Evolutionary conservation across 1,140 invertebrate genomes (phyloP).

Genomic region (Diabrotica undecimpunctata): DNA sequence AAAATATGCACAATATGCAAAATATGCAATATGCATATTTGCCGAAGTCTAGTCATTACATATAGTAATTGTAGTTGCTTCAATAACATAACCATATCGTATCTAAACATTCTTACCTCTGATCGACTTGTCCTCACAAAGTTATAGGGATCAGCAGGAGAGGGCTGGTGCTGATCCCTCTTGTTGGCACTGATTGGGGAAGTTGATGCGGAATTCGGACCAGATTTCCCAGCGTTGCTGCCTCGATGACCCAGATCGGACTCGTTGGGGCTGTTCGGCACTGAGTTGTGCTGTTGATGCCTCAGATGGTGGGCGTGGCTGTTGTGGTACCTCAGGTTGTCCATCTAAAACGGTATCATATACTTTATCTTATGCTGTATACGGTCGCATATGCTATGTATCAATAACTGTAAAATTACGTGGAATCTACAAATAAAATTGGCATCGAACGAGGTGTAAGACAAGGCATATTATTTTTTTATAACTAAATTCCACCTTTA

Average conservation of each 20-base stretch:
- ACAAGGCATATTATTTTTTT: no score
- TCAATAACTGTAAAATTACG: no score
- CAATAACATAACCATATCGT: no score
- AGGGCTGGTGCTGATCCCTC: constrained; percentile 43
- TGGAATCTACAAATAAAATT: no score
- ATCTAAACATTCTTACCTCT: constrained; percentile 15
- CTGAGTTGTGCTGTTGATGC: constrained; percentile 63
- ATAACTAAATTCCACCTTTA: no score
- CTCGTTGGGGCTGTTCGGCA: constrained; percentile 77
- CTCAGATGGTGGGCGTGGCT: constrained; percentile 51
- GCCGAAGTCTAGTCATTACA: no score
- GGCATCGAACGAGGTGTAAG: no score
- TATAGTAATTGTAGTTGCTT: no score
- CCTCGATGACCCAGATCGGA: constrained; percentile 51
- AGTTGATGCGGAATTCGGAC: constrained; percentile 56
- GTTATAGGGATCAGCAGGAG: constrained; percentile 30
- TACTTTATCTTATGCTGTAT: no score
- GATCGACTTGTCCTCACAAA: constrained; percentile 25
- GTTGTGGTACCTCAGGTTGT: constrained; percentile 51
- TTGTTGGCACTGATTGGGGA: constrained; percentile 53
- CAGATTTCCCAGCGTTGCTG: constrained; percentile 41
- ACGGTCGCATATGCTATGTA: no score
- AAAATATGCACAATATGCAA: no score
- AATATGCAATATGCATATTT: no score
- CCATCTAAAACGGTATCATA: constrained; percentile 46